These are phyloP conservation scores for Chrysodeixis includens DNA, from an alignment of 2,888 invertebrate genomes.

Conservation along the genomic window DNA sequence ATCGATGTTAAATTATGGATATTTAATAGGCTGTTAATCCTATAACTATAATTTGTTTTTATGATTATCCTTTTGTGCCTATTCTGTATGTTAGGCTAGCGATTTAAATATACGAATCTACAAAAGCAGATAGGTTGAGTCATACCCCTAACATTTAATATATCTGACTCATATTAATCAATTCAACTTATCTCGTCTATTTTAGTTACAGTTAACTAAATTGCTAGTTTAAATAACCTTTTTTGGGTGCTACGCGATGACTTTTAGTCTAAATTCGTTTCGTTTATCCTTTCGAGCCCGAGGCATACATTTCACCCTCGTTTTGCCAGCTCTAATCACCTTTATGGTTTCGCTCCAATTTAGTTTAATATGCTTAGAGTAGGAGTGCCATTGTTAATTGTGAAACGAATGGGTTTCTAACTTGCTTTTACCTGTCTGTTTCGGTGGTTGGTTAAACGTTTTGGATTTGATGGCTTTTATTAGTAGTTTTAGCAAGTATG, in stretches of 20 bases:
- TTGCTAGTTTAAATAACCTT: background rate
- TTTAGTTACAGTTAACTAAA: constrained; percentile 1
- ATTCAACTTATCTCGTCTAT: background rate
- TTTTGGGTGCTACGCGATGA: background rate
- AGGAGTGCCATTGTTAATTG: background rate
- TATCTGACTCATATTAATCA: constrained; percentile 4
- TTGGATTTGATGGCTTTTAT: too few species aligned
- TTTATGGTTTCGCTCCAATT: constrained; percentile 6
- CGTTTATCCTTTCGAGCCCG: background rate
- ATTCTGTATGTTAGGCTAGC: background rate
- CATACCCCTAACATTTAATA: background rate
- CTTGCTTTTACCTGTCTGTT: background rate
- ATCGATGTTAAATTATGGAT: too few species aligned
- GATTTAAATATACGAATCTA: background rate
- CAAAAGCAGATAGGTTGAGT: background rate
- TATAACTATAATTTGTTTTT: too few species aligned
- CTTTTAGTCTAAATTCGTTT: background rate
- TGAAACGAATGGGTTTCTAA: constrained; percentile 5
- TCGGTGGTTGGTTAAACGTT: background rate
- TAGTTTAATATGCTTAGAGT: background rate
- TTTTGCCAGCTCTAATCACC: background rate
- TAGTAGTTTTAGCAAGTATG: too few species aligned
- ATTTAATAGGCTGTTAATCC: too few species aligned
- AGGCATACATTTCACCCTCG: constrained; percentile 1
- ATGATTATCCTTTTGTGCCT: too few species aligned